A percentile compares a stretch with the other conserved stretches of the same genome.
Evolutionary conservation across 2,113 vertebrate species (phyloP).

Genomic region (Calidris pygmaea): DNA sequence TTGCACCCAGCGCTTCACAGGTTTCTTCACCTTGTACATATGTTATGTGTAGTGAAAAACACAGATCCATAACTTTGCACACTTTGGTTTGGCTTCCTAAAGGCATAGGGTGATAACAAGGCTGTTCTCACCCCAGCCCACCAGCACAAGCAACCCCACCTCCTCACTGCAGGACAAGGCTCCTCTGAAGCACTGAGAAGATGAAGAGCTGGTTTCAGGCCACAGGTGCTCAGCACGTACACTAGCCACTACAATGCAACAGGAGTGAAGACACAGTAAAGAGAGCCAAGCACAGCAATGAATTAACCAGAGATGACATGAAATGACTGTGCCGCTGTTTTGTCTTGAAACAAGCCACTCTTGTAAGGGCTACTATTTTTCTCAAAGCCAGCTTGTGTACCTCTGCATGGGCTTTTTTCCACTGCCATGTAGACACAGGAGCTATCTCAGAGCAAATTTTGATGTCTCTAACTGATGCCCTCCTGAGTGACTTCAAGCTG

Average conservation of each 20-base stretch:
- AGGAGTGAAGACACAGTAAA: neutral
- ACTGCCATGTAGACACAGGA: neutral
- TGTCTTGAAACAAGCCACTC: neutral
- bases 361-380: neutral
- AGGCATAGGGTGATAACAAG: no score
- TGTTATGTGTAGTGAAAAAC: neutral
- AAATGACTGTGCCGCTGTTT: neutral
- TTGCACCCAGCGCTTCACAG: neutral
- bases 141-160: fast-evolving
- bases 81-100: neutral
- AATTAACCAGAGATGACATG: neutral
- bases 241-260: neutral
- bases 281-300: neutral
- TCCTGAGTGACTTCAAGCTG: neutral
- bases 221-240: no score
- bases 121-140: fast-evolving
- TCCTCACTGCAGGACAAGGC: neutral
- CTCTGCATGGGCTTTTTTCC: neutral
- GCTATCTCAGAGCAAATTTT: neutral
- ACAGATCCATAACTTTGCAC: neutral
- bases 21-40: neutral
- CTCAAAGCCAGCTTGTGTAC: neutral
- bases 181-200: neutral
- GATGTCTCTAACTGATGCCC: neutral
- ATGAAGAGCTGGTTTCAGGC: neutral